phyloP scores from a whole-genome alignment of 2,888 invertebrate species.

The Hoplodrina ambigua region DNA sequence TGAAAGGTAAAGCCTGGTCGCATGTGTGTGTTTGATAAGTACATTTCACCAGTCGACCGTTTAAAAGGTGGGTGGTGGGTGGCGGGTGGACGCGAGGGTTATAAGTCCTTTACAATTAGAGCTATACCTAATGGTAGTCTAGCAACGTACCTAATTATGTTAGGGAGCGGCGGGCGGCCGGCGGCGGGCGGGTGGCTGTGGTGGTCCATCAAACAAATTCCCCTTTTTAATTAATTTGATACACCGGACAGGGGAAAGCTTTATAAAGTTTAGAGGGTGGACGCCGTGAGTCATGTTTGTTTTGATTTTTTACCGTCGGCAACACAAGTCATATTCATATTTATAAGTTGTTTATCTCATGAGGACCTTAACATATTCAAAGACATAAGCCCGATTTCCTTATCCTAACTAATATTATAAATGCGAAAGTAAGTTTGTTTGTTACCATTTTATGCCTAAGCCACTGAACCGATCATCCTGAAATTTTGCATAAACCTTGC shows the following conservation, averaged over 20 bases:
- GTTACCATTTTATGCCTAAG: too few relatives aligned
- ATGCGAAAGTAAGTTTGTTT: too few relatives aligned
- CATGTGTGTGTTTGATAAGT: neutral
- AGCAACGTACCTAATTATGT: neutral
- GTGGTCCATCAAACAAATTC: too few relatives aligned
- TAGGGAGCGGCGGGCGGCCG: neutral
- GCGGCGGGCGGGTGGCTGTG: too few relatives aligned
- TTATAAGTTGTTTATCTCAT: too few relatives aligned
- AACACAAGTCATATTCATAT: neutral
- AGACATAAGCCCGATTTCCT: too few relatives aligned
- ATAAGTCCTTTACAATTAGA: neutral
- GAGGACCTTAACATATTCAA: too few relatives aligned
- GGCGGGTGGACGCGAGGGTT: neutral
- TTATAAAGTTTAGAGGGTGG: slow-evolving; percentile 8
- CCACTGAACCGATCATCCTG: too few relatives aligned
- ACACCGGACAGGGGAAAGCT: neutral
- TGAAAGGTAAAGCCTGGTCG: neutral
- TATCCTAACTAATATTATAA: too few relatives aligned
- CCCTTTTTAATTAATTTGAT: neutral
- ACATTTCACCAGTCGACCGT: too few relatives aligned
- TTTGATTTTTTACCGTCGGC: neutral
- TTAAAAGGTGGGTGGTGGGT: neutral
- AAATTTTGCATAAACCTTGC: too few relatives aligned
- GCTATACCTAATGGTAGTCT: neutral
- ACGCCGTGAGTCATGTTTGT: neutral